Conservation (phyloP, 2,113 vertebrate genomes). For the Turdus rufiventris region DNA sequence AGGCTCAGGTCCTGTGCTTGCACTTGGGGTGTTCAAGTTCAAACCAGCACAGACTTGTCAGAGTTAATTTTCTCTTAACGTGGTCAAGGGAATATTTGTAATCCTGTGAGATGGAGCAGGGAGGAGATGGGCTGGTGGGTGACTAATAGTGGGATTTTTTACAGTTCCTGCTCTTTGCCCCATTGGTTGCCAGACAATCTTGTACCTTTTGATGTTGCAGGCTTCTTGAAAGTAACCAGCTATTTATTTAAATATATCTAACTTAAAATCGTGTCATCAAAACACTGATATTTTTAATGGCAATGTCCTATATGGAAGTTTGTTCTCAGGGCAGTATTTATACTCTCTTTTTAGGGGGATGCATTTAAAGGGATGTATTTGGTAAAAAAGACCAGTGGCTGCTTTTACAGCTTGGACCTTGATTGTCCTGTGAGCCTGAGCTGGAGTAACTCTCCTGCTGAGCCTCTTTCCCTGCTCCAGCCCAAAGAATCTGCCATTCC, state of each 20-base stretch:
- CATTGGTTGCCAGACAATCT: background rate
- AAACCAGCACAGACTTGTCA: background rate
- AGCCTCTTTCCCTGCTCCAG: background rate
- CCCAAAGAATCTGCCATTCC: background rate
- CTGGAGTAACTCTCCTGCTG: background rate
- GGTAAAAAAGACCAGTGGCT: background rate
- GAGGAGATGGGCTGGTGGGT: background rate
- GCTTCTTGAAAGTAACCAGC: background rate
- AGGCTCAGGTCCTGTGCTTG: background rate
- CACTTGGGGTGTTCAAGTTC: background rate
- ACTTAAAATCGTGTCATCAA: conserved; percentile 7
- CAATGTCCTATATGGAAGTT: background rate
- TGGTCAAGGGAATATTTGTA: background rate
- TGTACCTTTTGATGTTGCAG: background rate
- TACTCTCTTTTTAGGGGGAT: background rate
- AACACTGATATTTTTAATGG: conserved; percentile 20
- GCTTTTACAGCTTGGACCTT: background rate
- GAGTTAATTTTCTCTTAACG: background rate
- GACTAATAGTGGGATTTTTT: background rate
- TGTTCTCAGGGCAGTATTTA: conserved; percentile 62
- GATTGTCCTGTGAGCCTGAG: background rate
- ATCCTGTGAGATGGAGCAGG: background rate
- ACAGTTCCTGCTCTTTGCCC: background rate
- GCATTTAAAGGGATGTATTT: conserved; percentile 4
- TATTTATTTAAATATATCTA: conserved; percentile 11